A percentile compares a stretch with the other conserved stretches of the same genome.
These are phyloP conservation scores for Holacanthus passer DNA, from an alignment of 2,113 vertebrate genomes.

Conservation along the genomic window DNA sequence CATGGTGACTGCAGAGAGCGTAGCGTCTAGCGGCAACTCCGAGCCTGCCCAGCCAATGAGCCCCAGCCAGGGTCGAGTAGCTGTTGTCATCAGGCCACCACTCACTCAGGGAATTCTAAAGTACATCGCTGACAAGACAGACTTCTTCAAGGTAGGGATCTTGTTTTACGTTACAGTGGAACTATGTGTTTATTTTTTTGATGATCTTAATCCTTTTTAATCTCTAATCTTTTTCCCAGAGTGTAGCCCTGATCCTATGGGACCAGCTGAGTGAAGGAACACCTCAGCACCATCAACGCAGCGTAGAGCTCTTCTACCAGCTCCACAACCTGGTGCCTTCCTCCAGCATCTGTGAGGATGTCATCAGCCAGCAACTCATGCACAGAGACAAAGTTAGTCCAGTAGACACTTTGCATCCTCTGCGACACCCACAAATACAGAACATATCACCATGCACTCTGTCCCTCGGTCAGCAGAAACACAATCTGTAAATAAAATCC, in stretches of 20 bases:
- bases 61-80: slow-evolving; percentile 96
- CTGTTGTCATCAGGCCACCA: slow-evolving; percentile 96
- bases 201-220: background rate
- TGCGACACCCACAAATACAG: background rate
- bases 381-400: slow-evolving; percentile 93
- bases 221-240: slow-evolving; percentile 76
- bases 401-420: background rate
- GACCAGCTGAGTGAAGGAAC: slow-evolving; percentile 93
- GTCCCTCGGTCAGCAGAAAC: background rate
- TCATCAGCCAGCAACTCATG: slow-evolving; percentile 97
- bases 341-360: slow-evolving; percentile 97
- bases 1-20: slow-evolving; percentile 91
- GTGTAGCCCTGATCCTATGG: slow-evolving; percentile 94
- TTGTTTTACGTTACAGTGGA: background rate
- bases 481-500: background rate
- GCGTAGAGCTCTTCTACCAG: slow-evolving; percentile 98
- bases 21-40: slow-evolving; percentile 76
- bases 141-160: slow-evolving; percentile 93
- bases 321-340: slow-evolving; percentile 97
- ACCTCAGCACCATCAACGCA: slow-evolving; percentile 97
- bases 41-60: slow-evolving; percentile 91
- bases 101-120: slow-evolving; percentile 95
- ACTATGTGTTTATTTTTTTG: background rate
- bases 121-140: slow-evolving; percentile 94
- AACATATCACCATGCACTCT: background rate